These are phyloP conservation scores for Percina caprodes DNA, from an alignment of 2,113 vertebrate genomes.

Conservation along the genomic window DNA sequence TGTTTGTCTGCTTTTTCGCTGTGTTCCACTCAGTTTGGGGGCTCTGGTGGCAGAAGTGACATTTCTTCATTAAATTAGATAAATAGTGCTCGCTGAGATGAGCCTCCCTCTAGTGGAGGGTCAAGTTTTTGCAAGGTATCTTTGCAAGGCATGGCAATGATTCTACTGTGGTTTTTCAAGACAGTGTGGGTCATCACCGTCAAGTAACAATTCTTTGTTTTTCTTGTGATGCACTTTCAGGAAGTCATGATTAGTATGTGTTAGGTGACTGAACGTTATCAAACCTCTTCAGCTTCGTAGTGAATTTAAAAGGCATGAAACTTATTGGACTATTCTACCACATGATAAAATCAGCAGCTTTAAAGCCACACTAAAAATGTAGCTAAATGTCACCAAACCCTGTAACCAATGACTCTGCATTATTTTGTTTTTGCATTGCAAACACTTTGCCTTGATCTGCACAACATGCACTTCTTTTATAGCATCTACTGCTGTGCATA, in stretches of 20 bases:
- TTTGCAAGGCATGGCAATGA: not conserved
- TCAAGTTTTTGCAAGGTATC: not conserved
- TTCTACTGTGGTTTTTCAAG: not conserved
- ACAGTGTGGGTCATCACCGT: not conserved
- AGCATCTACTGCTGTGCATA: conserved; percentile 15
- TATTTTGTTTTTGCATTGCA: not conserved
- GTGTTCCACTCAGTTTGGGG: conserved; percentile 19
- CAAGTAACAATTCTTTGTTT: not conserved
- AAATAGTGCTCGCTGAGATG: conserved; percentile 3
- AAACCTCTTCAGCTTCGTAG: not conserved
- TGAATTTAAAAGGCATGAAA: not conserved
- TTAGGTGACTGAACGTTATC: not conserved
- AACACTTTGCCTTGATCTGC: not conserved
- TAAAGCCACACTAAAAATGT: not conserved
- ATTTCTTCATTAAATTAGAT: conserved; percentile 49
- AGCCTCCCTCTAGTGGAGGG: conserved; percentile 73
- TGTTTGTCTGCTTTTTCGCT: conserved; percentile 38
- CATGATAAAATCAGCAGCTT: not conserved
- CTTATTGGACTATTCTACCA: not conserved
- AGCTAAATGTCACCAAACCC: not conserved
- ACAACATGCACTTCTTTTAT: conserved; percentile 4
- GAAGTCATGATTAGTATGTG: not conserved
- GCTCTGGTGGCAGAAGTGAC: conserved; percentile 31
- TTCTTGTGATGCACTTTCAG: conserved; percentile 12
- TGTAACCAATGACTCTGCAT: conserved; percentile 26